Evolutionary conservation across 2,113 vertebrate species (phyloP), one percentile per base, ranked within the genome.

Genomic region (Pica pica): DNA sequence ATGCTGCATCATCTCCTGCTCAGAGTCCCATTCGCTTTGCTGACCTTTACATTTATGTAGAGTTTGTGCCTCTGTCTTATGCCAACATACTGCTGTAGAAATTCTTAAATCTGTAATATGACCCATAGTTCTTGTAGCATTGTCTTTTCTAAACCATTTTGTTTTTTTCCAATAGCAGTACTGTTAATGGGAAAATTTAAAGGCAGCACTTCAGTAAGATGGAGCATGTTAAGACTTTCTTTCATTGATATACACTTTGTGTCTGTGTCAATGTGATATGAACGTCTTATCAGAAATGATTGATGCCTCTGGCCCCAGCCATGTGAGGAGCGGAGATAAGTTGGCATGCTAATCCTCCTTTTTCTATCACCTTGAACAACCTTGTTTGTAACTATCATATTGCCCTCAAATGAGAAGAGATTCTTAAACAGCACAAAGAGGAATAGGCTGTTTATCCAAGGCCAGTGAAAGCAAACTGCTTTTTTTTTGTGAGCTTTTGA

Each of bases 261-360:
- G 83, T 86, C 89, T 97, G 90, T 97, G 93, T 96, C 95, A 97
- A 96, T 97, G 94, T 84, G 90, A 97, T 96, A 95, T 44, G 86
- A 95, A 52, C 0, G 1, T 89, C 61, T 87, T 90, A 74, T 82
- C 93, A 85, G 52, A 84, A 95, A 88, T 95, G 92, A 83, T n/a
- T 94, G 90, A 87, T 90, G 84, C 83, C 68, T 94, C 77, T 83
- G 77, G 87, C 85, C 91, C 41, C 42, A 30, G 92, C 80, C 82
- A 68, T 94, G 65, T 88, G 82, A 79, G 52, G 16, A 94, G 41
- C 4, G 1, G 69, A 92, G 96, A 96, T 96, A 95, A 96, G 44
- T 30, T 89, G 74, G n/a, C 52, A 46, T 73, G 74, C 79, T 97
- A 96, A 97, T 97, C 96, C 67, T 84, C 87, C 63, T 89, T 79